Base-by-base conservation (phyloP, 2,888 invertebrate genomes). In the Drosophila incognita region DNA sequence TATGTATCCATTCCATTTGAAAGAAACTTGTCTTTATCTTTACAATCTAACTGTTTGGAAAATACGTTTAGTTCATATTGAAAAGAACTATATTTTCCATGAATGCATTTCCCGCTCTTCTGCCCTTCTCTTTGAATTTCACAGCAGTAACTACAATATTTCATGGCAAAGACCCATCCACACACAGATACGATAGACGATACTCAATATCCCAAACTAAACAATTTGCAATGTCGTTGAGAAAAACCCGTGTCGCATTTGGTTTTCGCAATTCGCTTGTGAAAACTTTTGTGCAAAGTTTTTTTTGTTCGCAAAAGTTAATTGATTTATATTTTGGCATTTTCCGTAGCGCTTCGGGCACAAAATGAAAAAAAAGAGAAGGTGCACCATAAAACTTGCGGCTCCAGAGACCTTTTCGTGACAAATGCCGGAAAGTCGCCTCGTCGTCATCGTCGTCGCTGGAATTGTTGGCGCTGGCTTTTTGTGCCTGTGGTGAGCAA, bases 261-360 rank as follows among this genome's bases (percentile, higher is more conserved):
- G 46, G 35, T 13, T 42, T 24, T 64, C 46, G 24, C 46, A 63
- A 73, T 75, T 67, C 56, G 76, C 48, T 73, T 71, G 56, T 54
- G 52, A 65, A 89, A 89, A 79, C 65, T 82, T 84, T 73, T 61
- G 66, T 49, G 38, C 35, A 66, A 84, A 79, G 57, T 76, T 81
- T 74, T 84, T 46, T 24, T 21, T 46, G 46, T 24, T 52, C 70
- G 70, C 66, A 82, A 77, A 89, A 85, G 70, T 85, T 85, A 89
- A 85, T 85, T 85, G 85, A 85, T 85, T 85, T 85, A 85, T 85
- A 80, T 87, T 85, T 89, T 85, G 85, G 78, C 88, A 87, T 85
- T 85, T 87, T 72, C 35, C 72, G 62, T 46, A 57, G 66, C 57
- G 57, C 51, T 46, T 24, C 46, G 15, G 48, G 56, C 52, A 67